Evolutionary conservation across 1,140 invertebrate genomes (phyloP).

Genomic region (Gonioctena quinquepunctata): DNA sequence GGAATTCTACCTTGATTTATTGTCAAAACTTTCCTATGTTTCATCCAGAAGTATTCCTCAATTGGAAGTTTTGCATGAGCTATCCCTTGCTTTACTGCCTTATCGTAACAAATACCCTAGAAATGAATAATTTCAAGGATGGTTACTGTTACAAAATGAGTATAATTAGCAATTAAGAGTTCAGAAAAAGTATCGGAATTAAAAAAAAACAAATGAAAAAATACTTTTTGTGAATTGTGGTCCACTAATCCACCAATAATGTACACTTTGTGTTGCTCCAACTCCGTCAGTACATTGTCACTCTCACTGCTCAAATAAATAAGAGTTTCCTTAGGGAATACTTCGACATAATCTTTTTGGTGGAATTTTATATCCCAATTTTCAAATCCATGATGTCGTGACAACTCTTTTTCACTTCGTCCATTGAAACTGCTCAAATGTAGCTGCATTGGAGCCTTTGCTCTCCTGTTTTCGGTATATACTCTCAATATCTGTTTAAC

Average conservation of each 20-base stretch:
- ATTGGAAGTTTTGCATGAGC: conserved; percentile 87
- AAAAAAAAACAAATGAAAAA: neutral
- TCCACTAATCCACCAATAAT: conserved; percentile 97
- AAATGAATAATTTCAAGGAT: conserved; percentile 39
- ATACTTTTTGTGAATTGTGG: conserved; percentile 92
- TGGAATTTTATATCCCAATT: conserved; percentile 92
- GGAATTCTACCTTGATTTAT: conserved; percentile 85
- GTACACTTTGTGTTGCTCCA: conserved; percentile 82
- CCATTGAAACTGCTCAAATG: conserved; percentile 79
- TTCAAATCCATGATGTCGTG: conserved; percentile 85
- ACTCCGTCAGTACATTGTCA: conserved; percentile 77
- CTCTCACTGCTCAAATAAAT: conserved; percentile 96
- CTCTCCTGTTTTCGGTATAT: conserved; percentile 89
- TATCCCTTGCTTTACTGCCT: conserved; percentile 79
- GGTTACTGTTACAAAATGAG: no score
- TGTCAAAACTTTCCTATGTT: conserved; percentile 91
- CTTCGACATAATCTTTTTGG: conserved; percentile 66
- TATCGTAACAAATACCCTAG: conserved; percentile 82
- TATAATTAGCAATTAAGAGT: no score
- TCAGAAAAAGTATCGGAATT: neutral
- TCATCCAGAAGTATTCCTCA: conserved; percentile 88
- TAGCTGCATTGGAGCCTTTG: conserved; percentile 81
- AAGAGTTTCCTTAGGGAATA: conserved; percentile 77
- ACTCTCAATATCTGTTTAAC: conserved; percentile 91
- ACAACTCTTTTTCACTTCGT: conserved; percentile 69